A percentile compares a stretch with the other conserved stretches of the same genome.
Evolutionary conservation across 2,113 vertebrate genomes (phyloP).

Genomic region (Circaetus cinerascens): DNA sequence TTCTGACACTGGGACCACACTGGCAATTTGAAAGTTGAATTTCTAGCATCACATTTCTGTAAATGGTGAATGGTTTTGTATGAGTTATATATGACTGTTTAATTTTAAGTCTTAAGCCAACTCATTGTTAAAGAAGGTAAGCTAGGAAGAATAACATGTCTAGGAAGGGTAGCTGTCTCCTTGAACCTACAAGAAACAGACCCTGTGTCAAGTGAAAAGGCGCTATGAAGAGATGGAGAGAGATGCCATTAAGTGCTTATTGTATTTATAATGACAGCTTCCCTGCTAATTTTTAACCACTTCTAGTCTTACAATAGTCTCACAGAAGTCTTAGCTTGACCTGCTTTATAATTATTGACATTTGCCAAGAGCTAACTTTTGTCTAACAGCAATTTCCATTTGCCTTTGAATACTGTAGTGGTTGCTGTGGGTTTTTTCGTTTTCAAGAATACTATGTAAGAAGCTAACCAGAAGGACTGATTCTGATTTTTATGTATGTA

Average conservation of each 20-base stretch:
- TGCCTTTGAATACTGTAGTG: background rate
- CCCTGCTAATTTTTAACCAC: background rate
- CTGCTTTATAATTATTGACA: background rate
- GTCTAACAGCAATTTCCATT: background rate
- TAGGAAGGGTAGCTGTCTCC: background rate
- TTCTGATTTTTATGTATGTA: background rate
- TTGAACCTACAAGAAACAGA: background rate
- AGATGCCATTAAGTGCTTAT: background rate
- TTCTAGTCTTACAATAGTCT: background rate
- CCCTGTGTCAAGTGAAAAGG: background rate
- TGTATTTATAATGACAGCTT: background rate
- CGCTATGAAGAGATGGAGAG: background rate
- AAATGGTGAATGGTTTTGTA: background rate
- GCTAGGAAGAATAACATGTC: background rate
- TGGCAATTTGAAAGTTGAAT: background rate
- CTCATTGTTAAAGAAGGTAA: background rate
- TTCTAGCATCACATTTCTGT: background rate
- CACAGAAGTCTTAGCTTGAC: background rate
- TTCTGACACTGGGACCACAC: background rate
- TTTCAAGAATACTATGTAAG: background rate
- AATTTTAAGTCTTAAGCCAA: background rate
- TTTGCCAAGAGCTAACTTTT: background rate
- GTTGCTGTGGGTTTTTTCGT: background rate
- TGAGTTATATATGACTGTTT: background rate
- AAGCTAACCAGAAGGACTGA: background rate